Evolutionary conservation across 2,888 invertebrate species (phyloP), one percentile per base, ranked within the genome.

Genomic region (Abrostola tripartita): DNA sequence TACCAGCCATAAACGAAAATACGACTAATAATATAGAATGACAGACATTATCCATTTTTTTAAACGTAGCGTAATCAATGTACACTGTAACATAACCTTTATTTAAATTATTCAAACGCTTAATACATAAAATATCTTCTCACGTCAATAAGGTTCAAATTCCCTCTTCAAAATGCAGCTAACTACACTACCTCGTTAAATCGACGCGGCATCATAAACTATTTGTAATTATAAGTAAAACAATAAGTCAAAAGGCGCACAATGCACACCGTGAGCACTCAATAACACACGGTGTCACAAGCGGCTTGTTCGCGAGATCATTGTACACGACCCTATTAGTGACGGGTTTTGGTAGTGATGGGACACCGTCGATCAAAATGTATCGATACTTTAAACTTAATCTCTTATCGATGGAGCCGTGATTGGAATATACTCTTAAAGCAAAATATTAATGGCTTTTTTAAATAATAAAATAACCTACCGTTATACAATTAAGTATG

Each of bases 311-410:
- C 87, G 73, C 85, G 82, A 85, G 88, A 88, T 74, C 78, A 76
- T 82, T 90, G 88, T 89, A 91, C 90, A 90, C 87, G 86, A 86
- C 87, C 90, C 89, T 90, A 90, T 90, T 91, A 91, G 88, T 85
- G 88, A 81, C 81, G 85, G 86, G 81, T 78, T 82, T 77, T 58
- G 37, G 49, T 82, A 88, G 87, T 60, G 85, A 72, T 54, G 83
- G 40, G 73, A 61, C 38, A 24, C 0, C 40, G 12, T 61, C 54
- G 69, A 75, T 70, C 49, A 10, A 38, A 54, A 11, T 35, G n/a
- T 67, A 59, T 82, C 81, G 74, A 80, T 73, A 68, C 0, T 41
- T 35, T n/a, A 14, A 37, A 42, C n/a, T n/a, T n/a, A n/a, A n/a
- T n/a, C n/a, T n/a, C n/a, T n/a, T n/a, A n/a, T n/a, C n/a, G n/a